Evolutionary conservation across 1,140 invertebrate genomes (phyloP).

Genomic region (Vanessa tameamea): DNA sequence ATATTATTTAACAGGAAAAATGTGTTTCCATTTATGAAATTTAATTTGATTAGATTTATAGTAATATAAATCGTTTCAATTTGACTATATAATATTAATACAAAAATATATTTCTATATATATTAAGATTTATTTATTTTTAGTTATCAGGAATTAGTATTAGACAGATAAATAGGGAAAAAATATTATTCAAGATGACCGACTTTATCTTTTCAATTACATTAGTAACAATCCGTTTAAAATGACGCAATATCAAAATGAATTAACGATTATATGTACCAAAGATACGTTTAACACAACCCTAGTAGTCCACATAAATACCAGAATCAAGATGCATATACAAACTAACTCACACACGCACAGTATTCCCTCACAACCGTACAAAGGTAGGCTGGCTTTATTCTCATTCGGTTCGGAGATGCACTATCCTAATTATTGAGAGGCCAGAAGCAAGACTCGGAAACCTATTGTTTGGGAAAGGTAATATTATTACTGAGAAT

Average conservation of each 20-base stretch:
- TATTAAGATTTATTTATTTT: too few relatives aligned
- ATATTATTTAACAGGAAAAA: too few relatives aligned
- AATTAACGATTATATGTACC: neutral
- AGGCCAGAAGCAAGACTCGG: conserved; percentile 62
- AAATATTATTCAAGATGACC: too few relatives aligned
- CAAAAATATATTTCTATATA: too few relatives aligned
- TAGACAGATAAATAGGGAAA: too few relatives aligned
- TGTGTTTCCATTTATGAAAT: too few relatives aligned
- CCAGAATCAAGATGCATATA: conserved; percentile 64
- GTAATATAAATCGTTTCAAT: too few relatives aligned
- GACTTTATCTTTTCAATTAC: too few relatives aligned
- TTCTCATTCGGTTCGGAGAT: conserved; percentile 71
- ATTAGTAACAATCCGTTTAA: neutral
- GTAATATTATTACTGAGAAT: conserved; percentile 49
- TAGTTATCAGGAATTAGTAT: too few relatives aligned
- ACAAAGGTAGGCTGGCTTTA: conserved; percentile 69
- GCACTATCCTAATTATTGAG: conserved; percentile 79
- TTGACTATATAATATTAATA: too few relatives aligned
- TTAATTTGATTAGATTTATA: too few relatives aligned
- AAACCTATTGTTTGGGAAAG: conserved; percentile 62
- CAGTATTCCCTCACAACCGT: conserved; percentile 50
- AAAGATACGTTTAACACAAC: conserved; percentile 29
- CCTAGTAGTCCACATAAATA: conserved; percentile 57
- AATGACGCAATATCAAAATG: neutral
- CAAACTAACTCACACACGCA: conserved; percentile 48